Evolutionary conservation across 2,113 vertebrate species (phyloP).

Genomic region (Oostethus manadensis): DNA sequence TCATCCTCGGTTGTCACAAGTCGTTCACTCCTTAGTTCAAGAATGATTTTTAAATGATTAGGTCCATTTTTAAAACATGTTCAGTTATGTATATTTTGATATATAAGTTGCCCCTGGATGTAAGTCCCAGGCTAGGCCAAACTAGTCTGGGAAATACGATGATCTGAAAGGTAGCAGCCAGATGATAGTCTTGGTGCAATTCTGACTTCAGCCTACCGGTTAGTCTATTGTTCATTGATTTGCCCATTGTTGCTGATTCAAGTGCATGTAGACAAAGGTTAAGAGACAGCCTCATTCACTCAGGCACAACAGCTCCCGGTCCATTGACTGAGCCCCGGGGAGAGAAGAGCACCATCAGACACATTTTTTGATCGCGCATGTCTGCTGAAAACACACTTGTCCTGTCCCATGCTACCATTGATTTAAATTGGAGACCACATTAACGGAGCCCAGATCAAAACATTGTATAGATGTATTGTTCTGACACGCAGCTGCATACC

Average conservation of each 20-base stretch:
- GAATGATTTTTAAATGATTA: too few species aligned
- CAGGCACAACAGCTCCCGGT: conserved; percentile 56
- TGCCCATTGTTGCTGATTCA: conserved; percentile 1
- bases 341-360: conserved; percentile 45
- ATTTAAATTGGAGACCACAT: conserved; percentile 40
- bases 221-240: conserved; percentile 14
- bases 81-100: too few species aligned
- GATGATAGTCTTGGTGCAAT: neutral
- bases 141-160: conserved; percentile 22
- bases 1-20: too few species aligned
- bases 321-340: conserved; percentile 56
- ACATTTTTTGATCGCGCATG: conserved; percentile 34
- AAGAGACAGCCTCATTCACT: conserved; percentile 66
- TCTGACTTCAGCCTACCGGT: neutral
- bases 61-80: too few species aligned
- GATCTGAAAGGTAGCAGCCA: too few species aligned
- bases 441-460: conserved; percentile 38
- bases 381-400: conserved; percentile 18
- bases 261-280: neutral
- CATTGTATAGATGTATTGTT: conserved; percentile 36
- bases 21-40: too few species aligned
- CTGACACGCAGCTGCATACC: conserved; percentile 62
- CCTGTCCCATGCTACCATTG: conserved; percentile 18
- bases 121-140: conserved; percentile 30
- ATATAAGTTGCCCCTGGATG: neutral